Evolutionary conservation across 2,797 vertebrate genomes (phyloP).

Genomic region (Thripadectes ignobilis): DNA sequence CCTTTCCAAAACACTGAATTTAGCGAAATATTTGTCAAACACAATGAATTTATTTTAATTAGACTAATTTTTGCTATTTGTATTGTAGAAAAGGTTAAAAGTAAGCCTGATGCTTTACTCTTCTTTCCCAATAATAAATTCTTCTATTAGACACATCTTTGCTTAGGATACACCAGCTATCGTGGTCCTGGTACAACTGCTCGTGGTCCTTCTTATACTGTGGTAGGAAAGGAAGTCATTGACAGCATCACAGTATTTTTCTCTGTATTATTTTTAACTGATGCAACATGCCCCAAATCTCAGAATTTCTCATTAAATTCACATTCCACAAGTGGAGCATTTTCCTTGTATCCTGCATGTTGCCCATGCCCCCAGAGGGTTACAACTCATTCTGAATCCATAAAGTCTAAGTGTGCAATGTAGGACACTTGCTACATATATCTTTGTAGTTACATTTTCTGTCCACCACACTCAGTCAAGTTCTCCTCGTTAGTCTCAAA

Average conservation of each 20-base stretch:
- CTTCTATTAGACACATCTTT: not conserved
- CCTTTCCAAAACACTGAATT: not conserved
- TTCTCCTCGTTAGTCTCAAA: not conserved
- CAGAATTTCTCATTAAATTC: not conserved
- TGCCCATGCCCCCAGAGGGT: not conserved
- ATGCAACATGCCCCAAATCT: not conserved
- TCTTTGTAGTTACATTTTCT: not conserved
- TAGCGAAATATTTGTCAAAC: not conserved
- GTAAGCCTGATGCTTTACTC: not conserved
- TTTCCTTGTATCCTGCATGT: not conserved
- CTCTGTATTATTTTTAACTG: not conserved
- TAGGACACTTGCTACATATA: not conserved
- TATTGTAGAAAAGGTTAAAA: not conserved
- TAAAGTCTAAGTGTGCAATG: not conserved
- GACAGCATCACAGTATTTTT: not conserved
- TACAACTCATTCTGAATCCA: not conserved
- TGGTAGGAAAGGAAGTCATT: not conserved
- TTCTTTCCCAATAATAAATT: not conserved
- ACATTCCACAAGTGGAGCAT: not conserved
- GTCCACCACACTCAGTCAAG: not conserved
- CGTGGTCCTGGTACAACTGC: not conserved
- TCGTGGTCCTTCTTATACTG: not conserved
- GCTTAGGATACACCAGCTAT: not conserved
- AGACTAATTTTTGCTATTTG: not conserved
- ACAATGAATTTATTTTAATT: not conserved